A percentile compares a stretch with the other conserved stretches of the same genome.
These are phyloP conservation scores for Montipora foliosa DNA, from an alignment of 64 coral and sea anemone species.

Conservation along the genomic window DNA sequence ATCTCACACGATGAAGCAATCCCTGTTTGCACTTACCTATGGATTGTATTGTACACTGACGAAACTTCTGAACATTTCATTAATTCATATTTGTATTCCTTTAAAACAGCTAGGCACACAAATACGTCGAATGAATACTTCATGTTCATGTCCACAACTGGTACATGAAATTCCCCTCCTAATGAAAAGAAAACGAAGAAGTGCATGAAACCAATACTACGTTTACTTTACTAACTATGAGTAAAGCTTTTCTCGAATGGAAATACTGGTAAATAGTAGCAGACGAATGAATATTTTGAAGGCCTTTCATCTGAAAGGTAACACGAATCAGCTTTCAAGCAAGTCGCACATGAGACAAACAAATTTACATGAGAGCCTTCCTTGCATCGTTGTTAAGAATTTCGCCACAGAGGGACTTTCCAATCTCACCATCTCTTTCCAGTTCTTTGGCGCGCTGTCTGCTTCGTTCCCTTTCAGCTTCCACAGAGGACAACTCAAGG, in stretches of 20 bases:
- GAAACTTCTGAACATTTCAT: conserved; percentile 87
- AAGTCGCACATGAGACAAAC: too few relatives aligned
- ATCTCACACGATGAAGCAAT: background rate
- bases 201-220: background rate
- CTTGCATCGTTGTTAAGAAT: too few relatives aligned
- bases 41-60: conserved; percentile 86
- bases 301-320: too few relatives aligned
- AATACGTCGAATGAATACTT: conserved; percentile 95
- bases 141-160: conserved; percentile 67
- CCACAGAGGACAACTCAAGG: conserved; percentile 86
- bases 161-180: conserved; percentile 89
- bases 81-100: conserved; percentile 76
- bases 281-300: too few relatives aligned
- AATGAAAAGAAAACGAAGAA: background rate
- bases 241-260: too few relatives aligned
- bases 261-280: too few relatives aligned
- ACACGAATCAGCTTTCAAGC: too few relatives aligned
- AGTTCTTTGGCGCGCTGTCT: conserved; percentile 78
- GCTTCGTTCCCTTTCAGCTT: conserved; percentile 89
- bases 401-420: too few relatives aligned
- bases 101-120: conserved; percentile 87
- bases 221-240: too few relatives aligned
- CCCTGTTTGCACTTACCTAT: conserved; percentile 59
- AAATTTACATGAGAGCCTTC: background rate
- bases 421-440: conserved; percentile 79